Percentiles rank a stretch among this genome's conserved stretches.
Conservation (phyloP, 2,113 vertebrate species). For the Podocnemis expansa region DNA sequence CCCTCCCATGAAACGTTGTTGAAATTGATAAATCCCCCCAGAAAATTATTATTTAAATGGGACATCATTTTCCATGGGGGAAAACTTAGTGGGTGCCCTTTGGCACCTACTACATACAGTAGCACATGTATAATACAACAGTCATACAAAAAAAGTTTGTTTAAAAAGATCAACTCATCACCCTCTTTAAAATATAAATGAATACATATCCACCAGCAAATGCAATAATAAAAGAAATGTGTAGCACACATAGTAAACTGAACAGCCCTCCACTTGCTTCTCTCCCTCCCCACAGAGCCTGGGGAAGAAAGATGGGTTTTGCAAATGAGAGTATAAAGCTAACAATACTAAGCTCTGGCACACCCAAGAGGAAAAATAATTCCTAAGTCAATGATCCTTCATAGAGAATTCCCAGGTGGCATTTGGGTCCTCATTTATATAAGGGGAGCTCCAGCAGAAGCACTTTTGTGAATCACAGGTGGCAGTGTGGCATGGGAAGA, state of each 20-base stretch:
- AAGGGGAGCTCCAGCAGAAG: background rate
- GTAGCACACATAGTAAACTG: background rate
- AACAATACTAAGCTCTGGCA: background rate
- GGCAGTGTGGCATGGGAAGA: background rate
- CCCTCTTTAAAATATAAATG: background rate
- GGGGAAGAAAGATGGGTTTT: background rate
- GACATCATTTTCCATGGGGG: background rate
- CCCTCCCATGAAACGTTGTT: background rate
- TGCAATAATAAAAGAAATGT: background rate
- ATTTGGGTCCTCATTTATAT: background rate
- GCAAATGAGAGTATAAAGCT: background rate
- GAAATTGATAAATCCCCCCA: background rate
- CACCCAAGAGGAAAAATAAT: background rate
- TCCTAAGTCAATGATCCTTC: background rate
- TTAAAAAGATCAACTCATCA: background rate
- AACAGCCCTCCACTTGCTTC: background rate
- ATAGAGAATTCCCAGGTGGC: background rate
- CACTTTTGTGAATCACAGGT: background rate
- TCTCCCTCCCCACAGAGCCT: background rate
- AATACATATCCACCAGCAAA: background rate
- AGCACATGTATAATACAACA: background rate
- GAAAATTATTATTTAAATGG: background rate
- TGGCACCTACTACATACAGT: background rate
- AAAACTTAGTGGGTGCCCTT: background rate
- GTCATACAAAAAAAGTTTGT: background rate